phyloP scores from a whole-genome alignment of 64 coral and sea anemone genomes.

The Montipora cactus region DNA sequence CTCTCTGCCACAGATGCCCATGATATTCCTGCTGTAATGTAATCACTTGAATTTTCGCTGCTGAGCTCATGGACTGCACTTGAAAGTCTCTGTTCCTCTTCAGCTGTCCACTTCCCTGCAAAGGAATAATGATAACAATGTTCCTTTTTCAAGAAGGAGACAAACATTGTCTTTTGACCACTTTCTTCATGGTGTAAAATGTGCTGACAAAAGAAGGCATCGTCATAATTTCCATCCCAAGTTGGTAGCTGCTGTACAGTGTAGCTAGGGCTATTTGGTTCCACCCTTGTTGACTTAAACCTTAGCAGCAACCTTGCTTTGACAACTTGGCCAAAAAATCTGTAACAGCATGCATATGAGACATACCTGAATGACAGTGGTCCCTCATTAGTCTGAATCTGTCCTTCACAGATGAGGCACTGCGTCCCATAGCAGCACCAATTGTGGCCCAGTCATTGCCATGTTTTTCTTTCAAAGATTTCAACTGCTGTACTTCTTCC shows the following conservation, averaged over 20 bases:
- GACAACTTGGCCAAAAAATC: background rate
- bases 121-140: background rate
- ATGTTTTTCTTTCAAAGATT: slow-evolving; percentile 92
- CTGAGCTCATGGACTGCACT: slow-evolving; percentile 88
- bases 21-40: slow-evolving; percentile 85
- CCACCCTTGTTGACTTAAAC: too few relatives aligned
- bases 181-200: background rate
- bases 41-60: slow-evolving; percentile 73
- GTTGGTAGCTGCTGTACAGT: background rate
- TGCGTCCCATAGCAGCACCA: slow-evolving; percentile 90
- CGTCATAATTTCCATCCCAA: too few relatives aligned
- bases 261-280: too few relatives aligned
- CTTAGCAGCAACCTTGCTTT: too few relatives aligned
- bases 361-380: slow-evolving; percentile 87
- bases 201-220: background rate
- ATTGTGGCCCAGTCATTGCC: slow-evolving; percentile 99
- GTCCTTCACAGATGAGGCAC: slow-evolving; percentile 99
- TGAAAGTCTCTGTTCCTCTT: slow-evolving; percentile 93
- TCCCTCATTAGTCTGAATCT: slow-evolving; percentile 92
- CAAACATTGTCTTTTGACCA: too few relatives aligned
- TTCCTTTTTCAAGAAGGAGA: background rate
- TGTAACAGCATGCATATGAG: too few relatives aligned
- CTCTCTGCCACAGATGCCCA: slow-evolving; percentile 87
- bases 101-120: slow-evolving; percentile 91
- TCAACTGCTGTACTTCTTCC: slow-evolving; percentile 92